phyloP scores from a whole-genome alignment of 2,113 vertebrate species.

The Callospermophilus lateralis region DNA sequence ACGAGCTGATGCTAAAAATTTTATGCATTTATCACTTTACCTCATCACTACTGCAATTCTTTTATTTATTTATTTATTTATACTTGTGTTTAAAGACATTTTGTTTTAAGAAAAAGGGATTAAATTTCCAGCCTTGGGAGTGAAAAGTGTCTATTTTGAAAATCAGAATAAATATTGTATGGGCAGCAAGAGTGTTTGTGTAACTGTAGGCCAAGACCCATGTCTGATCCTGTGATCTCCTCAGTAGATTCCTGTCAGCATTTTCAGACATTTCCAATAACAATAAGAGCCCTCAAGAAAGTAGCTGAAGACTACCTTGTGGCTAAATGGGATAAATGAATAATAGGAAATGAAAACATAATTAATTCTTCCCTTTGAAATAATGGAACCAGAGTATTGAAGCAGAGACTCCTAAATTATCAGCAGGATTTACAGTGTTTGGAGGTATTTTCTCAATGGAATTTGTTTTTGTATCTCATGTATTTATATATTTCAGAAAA shows the following conservation, averaged over 20 bases:
- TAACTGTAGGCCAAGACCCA: neutral
- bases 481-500: constrained; percentile 4
- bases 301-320: neutral
- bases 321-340: neutral
- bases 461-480: neutral
- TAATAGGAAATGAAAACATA: neutral
- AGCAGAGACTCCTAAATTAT: neutral
- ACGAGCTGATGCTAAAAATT: constrained; percentile 43
- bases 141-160: constrained; percentile 42
- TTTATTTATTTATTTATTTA: neutral
- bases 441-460: neutral
- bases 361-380: constrained; percentile 10
- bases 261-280: constrained; percentile 7
- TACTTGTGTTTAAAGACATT: neutral
- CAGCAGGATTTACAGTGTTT: neutral
- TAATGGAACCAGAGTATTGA: neutral
- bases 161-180: constrained; percentile 63
- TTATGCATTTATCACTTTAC: constrained; percentile 20
- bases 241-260: neutral
- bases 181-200: neutral
- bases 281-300: neutral
- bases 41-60: neutral
- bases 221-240: neutral
- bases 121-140: constrained; percentile 38
- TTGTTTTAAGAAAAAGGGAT: constrained; percentile 33